A percentile compares a stretch with the other conserved stretches of the same genome.
These are phyloP conservation scores for Drosophila setosimentum DNA, from an alignment of 2,888 invertebrate genomes.

Conservation along the genomic window DNA sequence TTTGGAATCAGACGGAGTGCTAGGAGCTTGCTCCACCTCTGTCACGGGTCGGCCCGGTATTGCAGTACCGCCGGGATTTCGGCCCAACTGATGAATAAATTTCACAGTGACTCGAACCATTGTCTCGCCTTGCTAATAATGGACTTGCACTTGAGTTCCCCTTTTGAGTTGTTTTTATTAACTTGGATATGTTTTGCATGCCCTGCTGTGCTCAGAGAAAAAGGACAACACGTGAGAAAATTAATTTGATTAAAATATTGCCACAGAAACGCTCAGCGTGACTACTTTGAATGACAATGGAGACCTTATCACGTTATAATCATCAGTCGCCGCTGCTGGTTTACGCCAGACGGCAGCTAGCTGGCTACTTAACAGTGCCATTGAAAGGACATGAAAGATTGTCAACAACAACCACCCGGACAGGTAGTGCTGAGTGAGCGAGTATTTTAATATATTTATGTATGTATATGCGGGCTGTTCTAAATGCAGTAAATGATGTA, in stretches of 20 bases:
- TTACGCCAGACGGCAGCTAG: constrained; percentile 59
- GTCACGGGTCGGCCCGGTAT: constrained; percentile 89
- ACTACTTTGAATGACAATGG: constrained; percentile 29
- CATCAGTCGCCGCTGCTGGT: constrained; percentile 62
- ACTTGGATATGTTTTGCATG: constrained; percentile 6
- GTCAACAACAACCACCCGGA: constrained; percentile 28
- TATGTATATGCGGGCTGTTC: constrained; percentile 67
- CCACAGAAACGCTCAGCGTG: constrained; percentile 81
- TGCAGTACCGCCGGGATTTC: constrained; percentile 77
- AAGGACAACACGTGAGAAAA: constrained; percentile 79
- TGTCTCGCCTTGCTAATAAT: constrained; percentile 1
- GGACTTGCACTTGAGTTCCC: neutral
- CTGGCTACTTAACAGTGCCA: constrained; percentile 67
- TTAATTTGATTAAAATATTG: constrained; percentile 84
- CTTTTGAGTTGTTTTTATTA: constrained; percentile 5
- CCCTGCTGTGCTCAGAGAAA: constrained; percentile 48
- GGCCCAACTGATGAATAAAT: constrained; percentile 33
- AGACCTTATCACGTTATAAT: constrained; percentile 61
- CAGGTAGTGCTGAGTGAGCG: constrained; percentile 20
- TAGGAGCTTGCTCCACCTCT: constrained; percentile 89
- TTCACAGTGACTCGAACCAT: neutral
- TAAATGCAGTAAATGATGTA: constrained; percentile 68
- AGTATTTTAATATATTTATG: neutral
- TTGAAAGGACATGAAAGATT: constrained; percentile 14
- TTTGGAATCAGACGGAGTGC: constrained; percentile 86